Percentiles rank a stretch among this genome's conserved stretches.
These are phyloP conservation scores for Pogonocherus hispidulus DNA, from an alignment of 2,888 invertebrate species.

Conservation along the genomic window DNA sequence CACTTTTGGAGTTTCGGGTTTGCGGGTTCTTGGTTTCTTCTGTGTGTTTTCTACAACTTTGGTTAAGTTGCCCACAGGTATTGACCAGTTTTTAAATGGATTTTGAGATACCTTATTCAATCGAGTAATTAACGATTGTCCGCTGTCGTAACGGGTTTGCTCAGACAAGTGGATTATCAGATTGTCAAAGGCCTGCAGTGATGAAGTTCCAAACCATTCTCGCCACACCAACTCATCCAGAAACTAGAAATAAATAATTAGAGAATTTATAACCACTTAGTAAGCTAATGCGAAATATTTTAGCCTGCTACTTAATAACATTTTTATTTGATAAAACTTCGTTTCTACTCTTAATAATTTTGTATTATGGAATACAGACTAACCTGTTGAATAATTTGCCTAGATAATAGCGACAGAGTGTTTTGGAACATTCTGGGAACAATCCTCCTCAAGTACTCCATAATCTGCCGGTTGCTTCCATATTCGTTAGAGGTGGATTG, in stretches of 20 bases:
- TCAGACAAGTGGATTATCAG: slow-evolving; percentile 84
- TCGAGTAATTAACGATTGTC: slow-evolving; percentile 75
- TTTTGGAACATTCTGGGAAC: slow-evolving; percentile 94
- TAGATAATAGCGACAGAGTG: slow-evolving; percentile 83
- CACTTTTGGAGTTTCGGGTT: slow-evolving; percentile 43
- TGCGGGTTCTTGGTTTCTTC: slow-evolving; percentile 33
- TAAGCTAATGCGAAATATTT: too few species aligned
- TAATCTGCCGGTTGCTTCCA: slow-evolving; percentile 72
- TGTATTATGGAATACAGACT: too few species aligned
- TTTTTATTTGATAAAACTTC: too few species aligned
- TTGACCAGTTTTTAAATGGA: slow-evolving; percentile 78
- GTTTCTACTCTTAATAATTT: too few species aligned
- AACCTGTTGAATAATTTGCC: slow-evolving; percentile 87
- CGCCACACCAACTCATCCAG: slow-evolving; percentile 91
- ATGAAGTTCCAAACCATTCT: slow-evolving; percentile 85
- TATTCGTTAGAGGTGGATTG: slow-evolving; percentile 73
- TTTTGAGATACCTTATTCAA: slow-evolving; percentile 78
- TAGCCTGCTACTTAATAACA: too few species aligned
- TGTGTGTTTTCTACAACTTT: slow-evolving; percentile 28
- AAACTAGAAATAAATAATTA: slow-evolving; percentile 67
- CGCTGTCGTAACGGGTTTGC: slow-evolving; percentile 79
- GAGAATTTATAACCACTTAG: too few species aligned
- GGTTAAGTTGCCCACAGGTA: slow-evolving; percentile 41
- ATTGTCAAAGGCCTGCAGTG: slow-evolving; percentile 85
- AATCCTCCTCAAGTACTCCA: slow-evolving; percentile 88